phyloP scores from a whole-genome alignment of 1,140 invertebrate species.

The Pectinophora gossypiella region DNA sequence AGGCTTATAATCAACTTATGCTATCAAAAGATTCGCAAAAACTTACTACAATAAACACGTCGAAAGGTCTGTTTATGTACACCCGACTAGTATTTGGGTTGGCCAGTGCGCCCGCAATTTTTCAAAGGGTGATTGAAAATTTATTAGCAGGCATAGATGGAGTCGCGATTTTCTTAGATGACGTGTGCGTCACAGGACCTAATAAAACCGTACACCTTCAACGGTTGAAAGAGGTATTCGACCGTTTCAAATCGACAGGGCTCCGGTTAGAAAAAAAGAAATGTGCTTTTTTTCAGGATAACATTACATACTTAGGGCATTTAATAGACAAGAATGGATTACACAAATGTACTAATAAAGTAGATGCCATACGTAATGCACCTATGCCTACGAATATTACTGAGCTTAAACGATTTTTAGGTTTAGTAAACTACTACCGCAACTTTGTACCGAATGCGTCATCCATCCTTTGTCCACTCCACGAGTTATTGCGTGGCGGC shows the following conservation, averaged over 20 bases:
- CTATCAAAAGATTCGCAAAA: not conserved
- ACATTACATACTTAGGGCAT: not conserved
- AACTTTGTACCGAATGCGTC: slow-evolving; percentile 22
- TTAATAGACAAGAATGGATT: slow-evolving; percentile 16
- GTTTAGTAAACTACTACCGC: slow-evolving; percentile 24
- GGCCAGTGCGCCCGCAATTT: not conserved
- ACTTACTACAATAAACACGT: not conserved
- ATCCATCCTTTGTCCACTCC: slow-evolving; percentile 6
- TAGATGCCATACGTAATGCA: slow-evolving; percentile 12
- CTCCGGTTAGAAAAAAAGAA: not conserved
- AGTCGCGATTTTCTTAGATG: slow-evolving; percentile 4
- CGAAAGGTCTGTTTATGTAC: slow-evolving; percentile 4
- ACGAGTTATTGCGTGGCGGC: slow-evolving; percentile 18
- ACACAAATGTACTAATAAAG: slow-evolving; percentile 9
- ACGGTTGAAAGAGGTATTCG: not conserved
- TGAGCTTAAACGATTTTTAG: slow-evolving; percentile 18
- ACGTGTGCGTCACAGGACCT: slow-evolving; percentile 9
- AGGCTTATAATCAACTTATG: slow-evolving; percentile 24
- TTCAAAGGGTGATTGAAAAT: slow-evolving; percentile 1
- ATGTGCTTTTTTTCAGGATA: not conserved
- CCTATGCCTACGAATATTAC: slow-evolving; percentile 15
- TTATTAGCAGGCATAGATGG: slow-evolving; percentile 5
- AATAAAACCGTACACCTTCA: not conserved
- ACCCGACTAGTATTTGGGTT: slow-evolving; percentile 1
- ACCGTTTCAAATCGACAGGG: not conserved